These are phyloP conservation scores for Drosophila pseudotalamancana DNA, from an alignment of 2,888 invertebrate genomes.

Conservation along the genomic window DNA sequence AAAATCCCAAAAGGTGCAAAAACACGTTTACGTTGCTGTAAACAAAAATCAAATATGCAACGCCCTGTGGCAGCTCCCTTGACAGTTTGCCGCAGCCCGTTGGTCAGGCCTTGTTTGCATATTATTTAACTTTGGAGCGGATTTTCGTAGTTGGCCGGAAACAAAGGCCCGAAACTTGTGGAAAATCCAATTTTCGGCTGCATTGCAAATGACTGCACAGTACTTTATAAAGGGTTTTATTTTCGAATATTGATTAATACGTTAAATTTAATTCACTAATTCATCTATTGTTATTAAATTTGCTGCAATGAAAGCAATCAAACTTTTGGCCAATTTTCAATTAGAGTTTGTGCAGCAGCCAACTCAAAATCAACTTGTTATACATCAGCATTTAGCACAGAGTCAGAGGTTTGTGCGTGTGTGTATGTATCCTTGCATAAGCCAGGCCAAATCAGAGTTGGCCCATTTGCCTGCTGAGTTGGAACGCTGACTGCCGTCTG, in stretches of 20 bases:
- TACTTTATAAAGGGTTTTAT: neutral
- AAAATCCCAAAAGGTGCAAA: conserved; percentile 54
- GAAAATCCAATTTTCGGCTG: conserved; percentile 21
- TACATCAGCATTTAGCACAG: conserved; percentile 40
- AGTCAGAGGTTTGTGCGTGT: too few species aligned
- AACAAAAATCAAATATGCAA: conserved; percentile 70
- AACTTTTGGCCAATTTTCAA: conserved; percentile 26
- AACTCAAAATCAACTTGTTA: conserved; percentile 48
- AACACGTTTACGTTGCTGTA: conserved; percentile 49
- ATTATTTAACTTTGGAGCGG: conserved; percentile 47
- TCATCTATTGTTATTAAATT: neutral
- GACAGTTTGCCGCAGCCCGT: conserved; percentile 21
- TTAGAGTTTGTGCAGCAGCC: conserved; percentile 37
- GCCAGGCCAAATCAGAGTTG: conserved; percentile 39
- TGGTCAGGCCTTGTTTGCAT: conserved; percentile 65
- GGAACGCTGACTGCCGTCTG: conserved; percentile 58
- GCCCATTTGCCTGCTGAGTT: conserved; percentile 71
- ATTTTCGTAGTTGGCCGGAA: conserved; percentile 4
- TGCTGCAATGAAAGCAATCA: neutral
- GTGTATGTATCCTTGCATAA: conserved; percentile 35
- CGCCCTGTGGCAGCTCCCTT: conserved; percentile 29
- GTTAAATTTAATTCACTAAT: conserved; percentile 9
- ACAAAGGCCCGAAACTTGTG: conserved; percentile 6
- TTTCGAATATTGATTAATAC: conserved; percentile 11
- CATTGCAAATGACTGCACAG: conserved; percentile 3